A percentile compares a stretch with the other conserved stretches of the same genome.
These are phyloP conservation scores for Apomyelois bistriatella DNA, from an alignment of 2,888 invertebrate genomes.

Conservation along the genomic window DNA sequence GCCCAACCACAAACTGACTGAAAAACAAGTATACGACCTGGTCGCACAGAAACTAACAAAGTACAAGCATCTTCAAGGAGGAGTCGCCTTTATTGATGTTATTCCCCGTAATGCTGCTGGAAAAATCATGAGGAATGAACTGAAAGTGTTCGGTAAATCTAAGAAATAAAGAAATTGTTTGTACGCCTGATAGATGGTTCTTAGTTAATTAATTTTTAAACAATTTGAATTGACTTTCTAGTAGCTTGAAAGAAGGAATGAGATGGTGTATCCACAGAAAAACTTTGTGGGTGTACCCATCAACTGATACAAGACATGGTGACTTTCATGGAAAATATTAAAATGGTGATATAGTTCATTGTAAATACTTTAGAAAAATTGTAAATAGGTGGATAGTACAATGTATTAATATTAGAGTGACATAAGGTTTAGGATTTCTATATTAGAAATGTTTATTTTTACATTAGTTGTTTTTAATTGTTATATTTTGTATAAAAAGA, in stretches of 20 bases:
- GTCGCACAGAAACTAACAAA: slow-evolving; percentile 84
- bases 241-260: too few relatives aligned
- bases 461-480: slow-evolving; percentile 9
- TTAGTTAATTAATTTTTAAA: not conserved
- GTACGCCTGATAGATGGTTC: not conserved
- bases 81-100: slow-evolving; percentile 83
- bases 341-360: slow-evolving; percentile 22
- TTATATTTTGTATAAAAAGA: slow-evolving; percentile 11
- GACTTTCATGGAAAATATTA: not conserved
- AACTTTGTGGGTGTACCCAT: not conserved
- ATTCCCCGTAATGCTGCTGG: slow-evolving; percentile 89
- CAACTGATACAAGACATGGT: not conserved
- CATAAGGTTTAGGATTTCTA: slow-evolving; percentile 8
- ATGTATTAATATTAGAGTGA: not conserved
- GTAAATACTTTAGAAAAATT: slow-evolving; percentile 18
- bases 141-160: slow-evolving; percentile 71
- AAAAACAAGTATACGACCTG: slow-evolving; percentile 77
- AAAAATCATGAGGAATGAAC: slow-evolving; percentile 86
- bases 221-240: not conserved
- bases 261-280: too few relatives aligned
- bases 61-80: slow-evolving; percentile 86
- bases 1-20: slow-evolving; percentile 73
- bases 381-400: slow-evolving; percentile 14
- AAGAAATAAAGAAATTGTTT: slow-evolving; percentile 23
- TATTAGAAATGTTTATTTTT: slow-evolving; percentile 13